Evolutionary conservation across 2,888 invertebrate genomes (phyloP).

Genomic region (Pristionchus arcanus): DNA sequence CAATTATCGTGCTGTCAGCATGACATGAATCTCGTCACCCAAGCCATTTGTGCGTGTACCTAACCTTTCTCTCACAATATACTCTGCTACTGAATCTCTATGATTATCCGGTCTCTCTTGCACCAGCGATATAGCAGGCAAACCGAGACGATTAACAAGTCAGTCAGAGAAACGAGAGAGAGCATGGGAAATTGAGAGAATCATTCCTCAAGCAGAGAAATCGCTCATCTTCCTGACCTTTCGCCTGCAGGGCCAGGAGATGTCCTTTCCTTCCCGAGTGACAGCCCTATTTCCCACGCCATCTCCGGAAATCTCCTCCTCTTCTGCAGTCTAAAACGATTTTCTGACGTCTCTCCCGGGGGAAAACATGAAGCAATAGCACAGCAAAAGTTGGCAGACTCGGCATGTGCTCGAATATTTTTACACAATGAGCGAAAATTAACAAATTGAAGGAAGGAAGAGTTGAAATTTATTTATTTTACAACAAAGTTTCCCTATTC

Average conservation of each 20-base stretch:
- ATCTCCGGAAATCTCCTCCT: neutral
- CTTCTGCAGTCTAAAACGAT: slow-evolving; percentile 6
- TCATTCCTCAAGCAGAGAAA: no score
- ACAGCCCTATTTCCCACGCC: slow-evolving; percentile 14
- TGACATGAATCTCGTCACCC: neutral
- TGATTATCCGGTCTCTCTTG: no score
- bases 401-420: neutral
- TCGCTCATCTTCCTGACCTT: neutral
- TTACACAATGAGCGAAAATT: neutral
- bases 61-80: neutral
- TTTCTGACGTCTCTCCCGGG: neutral
- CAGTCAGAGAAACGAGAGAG: no score
- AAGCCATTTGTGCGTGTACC: neutral
- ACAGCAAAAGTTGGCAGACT: neutral
- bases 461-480: no score
- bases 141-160: neutral
- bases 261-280: neutral
- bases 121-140: neutral
- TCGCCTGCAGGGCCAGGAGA: neutral
- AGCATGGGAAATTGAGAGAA: no score
- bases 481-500: no score
- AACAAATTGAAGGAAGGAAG: no score
- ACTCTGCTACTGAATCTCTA: neutral
- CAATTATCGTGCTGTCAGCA: neutral
- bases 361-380: neutral